A percentile compares a stretch with the other conserved stretches of the same genome.
phyloP scores from a whole-genome alignment of 2,113 vertebrate species.

The Lethenteron camtschaticum region DNA sequence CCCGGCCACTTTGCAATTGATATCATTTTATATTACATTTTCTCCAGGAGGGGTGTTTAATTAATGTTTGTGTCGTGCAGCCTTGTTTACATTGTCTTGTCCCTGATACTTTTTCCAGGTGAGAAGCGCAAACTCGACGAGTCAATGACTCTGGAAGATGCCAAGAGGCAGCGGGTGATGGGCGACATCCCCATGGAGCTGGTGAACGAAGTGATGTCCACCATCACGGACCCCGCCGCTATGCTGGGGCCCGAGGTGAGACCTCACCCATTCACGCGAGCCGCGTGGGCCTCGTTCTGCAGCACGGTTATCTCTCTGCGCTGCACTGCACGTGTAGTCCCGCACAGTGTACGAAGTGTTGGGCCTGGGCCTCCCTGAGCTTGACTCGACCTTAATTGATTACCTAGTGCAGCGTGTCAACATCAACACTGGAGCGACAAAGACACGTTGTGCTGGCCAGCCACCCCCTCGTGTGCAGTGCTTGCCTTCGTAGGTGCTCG shows the following conservation, averaged over 20 bases:
- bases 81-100: no score
- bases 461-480: no score
- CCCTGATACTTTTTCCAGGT: constrained; percentile 22
- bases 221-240: constrained; percentile 81
- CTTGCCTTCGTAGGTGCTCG: no score
- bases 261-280: constrained; percentile 36
- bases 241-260: constrained; percentile 83
- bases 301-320: no score
- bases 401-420: no score
- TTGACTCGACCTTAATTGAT: no score
- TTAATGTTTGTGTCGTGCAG: no score
- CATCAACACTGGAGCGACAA: no score
- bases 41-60: no score
- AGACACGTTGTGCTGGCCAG: no score
- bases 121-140: constrained; percentile 85
- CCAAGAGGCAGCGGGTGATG: constrained; percentile 85
- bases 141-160: constrained; percentile 73
- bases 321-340: constrained; percentile 44
- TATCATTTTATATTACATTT: no score
- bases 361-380: constrained; percentile 70
- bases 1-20: no score
- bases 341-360: constrained; percentile 72
- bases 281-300: constrained; percentile 54
- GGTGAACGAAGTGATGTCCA: constrained; percentile 97
- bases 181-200: constrained; percentile 97